A percentile compares a stretch with the other conserved stretches of the same genome.
These are phyloP conservation scores for Volucella bombylans DNA, from an alignment of 2,888 invertebrate species.

Conservation along the genomic window DNA sequence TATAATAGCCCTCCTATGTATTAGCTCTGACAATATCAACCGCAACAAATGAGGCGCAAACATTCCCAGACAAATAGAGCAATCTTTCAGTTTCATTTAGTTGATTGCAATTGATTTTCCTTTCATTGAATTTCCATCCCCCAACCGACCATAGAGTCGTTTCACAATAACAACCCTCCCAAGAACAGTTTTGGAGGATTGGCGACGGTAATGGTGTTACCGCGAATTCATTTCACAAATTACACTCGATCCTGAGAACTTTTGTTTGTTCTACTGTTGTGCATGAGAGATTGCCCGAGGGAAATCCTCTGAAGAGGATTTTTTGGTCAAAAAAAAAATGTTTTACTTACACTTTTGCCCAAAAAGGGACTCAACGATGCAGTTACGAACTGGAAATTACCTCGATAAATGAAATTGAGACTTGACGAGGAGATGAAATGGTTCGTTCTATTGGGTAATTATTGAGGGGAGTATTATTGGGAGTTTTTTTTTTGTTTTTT, in stretches of 20 bases:
- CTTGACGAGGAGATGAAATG: conserved; percentile 22
- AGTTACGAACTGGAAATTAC: conserved; percentile 30
- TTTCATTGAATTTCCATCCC: conserved; percentile 8
- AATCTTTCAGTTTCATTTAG: conserved; percentile 61
- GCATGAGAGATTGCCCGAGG: not conserved
- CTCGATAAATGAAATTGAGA: conserved; percentile 10
- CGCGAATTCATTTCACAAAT: conserved; percentile 42
- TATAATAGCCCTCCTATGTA: conserved; percentile 7
- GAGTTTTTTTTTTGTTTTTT: no score
- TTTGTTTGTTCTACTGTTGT: conserved; percentile 19
- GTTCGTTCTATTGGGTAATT: not conserved
- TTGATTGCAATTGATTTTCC: conserved; percentile 56
- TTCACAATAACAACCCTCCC: conserved; percentile 7
- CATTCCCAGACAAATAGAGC: conserved; percentile 55
- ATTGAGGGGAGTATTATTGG: no score
- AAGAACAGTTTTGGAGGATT: not conserved
- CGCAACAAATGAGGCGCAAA: conserved; percentile 53
- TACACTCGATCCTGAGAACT: conserved; percentile 22
- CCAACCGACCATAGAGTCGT: no score
- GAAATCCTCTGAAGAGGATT: not conserved
- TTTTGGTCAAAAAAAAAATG: not conserved
- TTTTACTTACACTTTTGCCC: conserved; percentile 2
- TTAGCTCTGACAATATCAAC: conserved; percentile 50
- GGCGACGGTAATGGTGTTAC: not conserved
- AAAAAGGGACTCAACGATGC: conserved; percentile 22